A percentile compares a stretch with the other conserved stretches of the same genome.
These are phyloP conservation scores for Caenorhabditis latens DNA, from an alignment of 1,140 invertebrate species.

Conservation along the genomic window DNA sequence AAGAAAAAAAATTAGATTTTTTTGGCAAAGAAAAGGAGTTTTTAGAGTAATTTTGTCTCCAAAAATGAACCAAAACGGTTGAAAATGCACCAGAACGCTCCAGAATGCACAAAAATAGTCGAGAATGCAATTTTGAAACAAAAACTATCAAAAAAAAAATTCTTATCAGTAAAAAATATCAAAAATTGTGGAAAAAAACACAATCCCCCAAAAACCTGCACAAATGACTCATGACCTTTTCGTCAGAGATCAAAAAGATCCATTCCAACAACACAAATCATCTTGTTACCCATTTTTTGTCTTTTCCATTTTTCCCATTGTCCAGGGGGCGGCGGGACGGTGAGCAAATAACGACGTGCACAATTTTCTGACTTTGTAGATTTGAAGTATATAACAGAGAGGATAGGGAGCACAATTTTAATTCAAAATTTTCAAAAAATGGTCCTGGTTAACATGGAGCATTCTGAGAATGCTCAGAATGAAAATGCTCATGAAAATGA, in stretches of 20 bases:
- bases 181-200: too few species aligned
- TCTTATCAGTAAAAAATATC: too few species aligned
- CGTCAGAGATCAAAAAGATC: constrained; percentile 4
- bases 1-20: too few species aligned
- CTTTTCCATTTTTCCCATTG: neutral
- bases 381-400: neutral
- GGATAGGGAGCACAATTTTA: neutral
- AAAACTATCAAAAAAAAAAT: too few species aligned
- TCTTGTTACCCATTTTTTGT: neutral
- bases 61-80: too few species aligned
- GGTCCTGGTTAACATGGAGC: neutral
- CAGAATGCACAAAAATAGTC: too few species aligned
- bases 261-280: constrained; percentile 1
- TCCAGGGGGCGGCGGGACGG: neutral
- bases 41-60: too few species aligned
- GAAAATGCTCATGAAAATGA: too few species aligned
- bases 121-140: too few species aligned
- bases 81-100: too few species aligned
- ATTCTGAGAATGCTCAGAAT: neutral
- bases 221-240: neutral
- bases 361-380: neutral
- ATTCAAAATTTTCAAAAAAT: neutral
- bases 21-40: too few species aligned
- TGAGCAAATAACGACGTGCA: neutral
- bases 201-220: too few species aligned